These are phyloP conservation scores for Tachystola acroxantha DNA, from an alignment of 2,888 invertebrate species.

Conservation along the genomic window DNA sequence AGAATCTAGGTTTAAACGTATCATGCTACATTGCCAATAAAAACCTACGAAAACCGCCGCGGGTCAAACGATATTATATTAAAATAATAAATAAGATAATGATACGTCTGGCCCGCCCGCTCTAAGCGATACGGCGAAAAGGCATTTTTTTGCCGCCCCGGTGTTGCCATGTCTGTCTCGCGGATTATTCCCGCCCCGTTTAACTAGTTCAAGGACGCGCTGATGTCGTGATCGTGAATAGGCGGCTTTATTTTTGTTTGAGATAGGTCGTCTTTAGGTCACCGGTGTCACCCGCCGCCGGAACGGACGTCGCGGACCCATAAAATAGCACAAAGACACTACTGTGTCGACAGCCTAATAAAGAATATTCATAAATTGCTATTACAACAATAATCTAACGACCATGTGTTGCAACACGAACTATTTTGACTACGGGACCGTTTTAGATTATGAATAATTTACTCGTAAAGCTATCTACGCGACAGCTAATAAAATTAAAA, in stretches of 20 bases:
- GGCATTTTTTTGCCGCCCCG: constrained; percentile 43
- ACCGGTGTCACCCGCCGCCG: constrained; percentile 53
- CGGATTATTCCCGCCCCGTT: constrained; percentile 57
- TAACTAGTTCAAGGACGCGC: constrained; percentile 71
- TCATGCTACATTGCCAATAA: constrained; percentile 5
- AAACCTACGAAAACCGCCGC: constrained; percentile 26
- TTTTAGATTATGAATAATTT: constrained; percentile 36
- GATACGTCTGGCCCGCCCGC: constrained; percentile 47
- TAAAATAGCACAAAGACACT: constrained; percentile 43
- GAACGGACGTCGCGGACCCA: constrained; percentile 37
- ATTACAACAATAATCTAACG: constrained; percentile 15
- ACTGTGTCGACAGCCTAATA: constrained; percentile 4
- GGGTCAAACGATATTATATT: constrained; percentile 43
- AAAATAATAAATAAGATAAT: constrained; percentile 73
- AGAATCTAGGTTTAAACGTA: constrained; percentile 2
- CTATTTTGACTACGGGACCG: constrained; percentile 14
- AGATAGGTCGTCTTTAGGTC: constrained; percentile 69
- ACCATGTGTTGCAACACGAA: constrained; percentile 7
- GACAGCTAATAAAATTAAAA: constrained; percentile 43
- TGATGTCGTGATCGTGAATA: constrained; percentile 55
- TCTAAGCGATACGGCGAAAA: constrained; percentile 56
- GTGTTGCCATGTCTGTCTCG: constrained; percentile 57
- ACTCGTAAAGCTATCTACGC: constrained; percentile 42
- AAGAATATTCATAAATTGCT: constrained; percentile 6
- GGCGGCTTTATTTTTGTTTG: constrained; percentile 60